Base-by-base conservation (phyloP, 2,888 invertebrate genomes). In the Drosophila flavopinicola region DNA sequence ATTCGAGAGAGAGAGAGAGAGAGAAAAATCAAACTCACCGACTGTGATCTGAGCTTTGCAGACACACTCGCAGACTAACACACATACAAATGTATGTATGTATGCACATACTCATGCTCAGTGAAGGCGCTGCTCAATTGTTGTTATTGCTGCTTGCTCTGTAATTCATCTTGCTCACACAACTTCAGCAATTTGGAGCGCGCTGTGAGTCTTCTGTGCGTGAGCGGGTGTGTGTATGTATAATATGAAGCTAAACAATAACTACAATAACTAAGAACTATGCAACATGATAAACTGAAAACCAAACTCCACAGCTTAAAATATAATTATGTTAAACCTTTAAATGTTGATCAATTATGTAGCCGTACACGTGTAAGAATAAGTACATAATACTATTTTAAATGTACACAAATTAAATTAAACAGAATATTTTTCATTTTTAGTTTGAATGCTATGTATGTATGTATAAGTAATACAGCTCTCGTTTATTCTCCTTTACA, bases 81-180 rank as follows among this genome's bases (percentile, higher is more conserved):
- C 9, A 47, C 15, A 37, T 7, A 10, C 7, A 27, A 7, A 37
- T 13, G 32, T 13, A 27, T 20, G 15, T 6, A 35, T 7, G 20
- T 6, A 11, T n/a, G 25, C 13, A 32, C 13, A 27, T 20, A 25
- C 9, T 27, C 13, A 23, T 15, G 29, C 44, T 20, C 7, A 33
- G 38, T 11, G 11, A 6, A 27, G 3, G 10, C 33, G 27, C 25
- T 47, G 25, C 25, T 58, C 10, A 11, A 6, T 29, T 29, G 39
- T 47, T 60, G 45, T 45, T 45, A n/a, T 32, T 35, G 20, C 13
- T 33, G 39, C 11, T 48, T 24, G 23, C 13, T 17, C 13, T 9
- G 49, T 30, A 53, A 33, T 52, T 67, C 39, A 66, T 58, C 20
- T 49, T 66, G 42, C 67, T 63, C 64, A 25, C 42, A 29, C 41